These are phyloP conservation scores for Protobothrops mucrosquamatus DNA, from an alignment of 2,113 vertebrate genomes.

Conservation along the genomic window DNA sequence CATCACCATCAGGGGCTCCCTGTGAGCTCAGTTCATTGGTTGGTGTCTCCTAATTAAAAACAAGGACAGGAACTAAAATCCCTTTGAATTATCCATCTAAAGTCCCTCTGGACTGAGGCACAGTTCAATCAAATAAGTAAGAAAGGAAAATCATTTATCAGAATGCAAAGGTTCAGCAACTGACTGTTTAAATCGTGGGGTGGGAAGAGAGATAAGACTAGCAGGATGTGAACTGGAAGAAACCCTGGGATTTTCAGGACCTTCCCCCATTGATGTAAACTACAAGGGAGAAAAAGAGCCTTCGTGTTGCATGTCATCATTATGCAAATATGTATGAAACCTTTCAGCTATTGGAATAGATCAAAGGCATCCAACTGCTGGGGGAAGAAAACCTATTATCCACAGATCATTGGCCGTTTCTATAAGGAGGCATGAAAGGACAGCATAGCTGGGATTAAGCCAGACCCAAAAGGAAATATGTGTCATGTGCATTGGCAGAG, in stretches of 20 bases:
- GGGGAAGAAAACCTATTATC: neutral
- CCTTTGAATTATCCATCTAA: neutral
- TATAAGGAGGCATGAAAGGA: neutral
- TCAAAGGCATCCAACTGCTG: neutral
- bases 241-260: neutral
- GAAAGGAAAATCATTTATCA: neutral
- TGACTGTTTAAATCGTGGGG: neutral
- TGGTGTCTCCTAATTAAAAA: slow-evolving; percentile 80
- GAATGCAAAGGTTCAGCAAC: neutral
- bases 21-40: slow-evolving; percentile 83
- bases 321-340: neutral
- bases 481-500: neutral
- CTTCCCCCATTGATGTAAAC: neutral
- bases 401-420: neutral
- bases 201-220: neutral
- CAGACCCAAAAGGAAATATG: neutral
- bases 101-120: neutral
- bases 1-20: slow-evolving; percentile 61
- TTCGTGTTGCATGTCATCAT: neutral
- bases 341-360: neutral
- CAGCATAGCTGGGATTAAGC: neutral
- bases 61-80: neutral
- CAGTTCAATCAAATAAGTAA: neutral
- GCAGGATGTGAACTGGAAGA: neutral
- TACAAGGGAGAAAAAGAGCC: neutral